These are phyloP conservation scores for Intellagama lesueurii DNA, from an alignment of 2,797 vertebrate genomes.

Conservation along the genomic window DNA sequence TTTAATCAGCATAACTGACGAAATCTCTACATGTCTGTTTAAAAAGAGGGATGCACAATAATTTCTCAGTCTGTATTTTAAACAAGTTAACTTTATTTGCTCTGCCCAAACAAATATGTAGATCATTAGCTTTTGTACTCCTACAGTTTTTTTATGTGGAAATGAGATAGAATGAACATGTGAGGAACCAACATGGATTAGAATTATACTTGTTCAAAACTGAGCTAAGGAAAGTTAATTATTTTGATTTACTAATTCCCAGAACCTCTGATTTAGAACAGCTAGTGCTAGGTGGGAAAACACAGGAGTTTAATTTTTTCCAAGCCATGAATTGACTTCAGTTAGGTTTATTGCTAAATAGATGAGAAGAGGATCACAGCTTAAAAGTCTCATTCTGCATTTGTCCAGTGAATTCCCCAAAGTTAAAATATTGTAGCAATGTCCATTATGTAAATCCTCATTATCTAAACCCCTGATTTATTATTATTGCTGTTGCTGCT, in stretches of 20 bases:
- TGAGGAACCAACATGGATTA: neutral
- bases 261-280: too few relatives aligned
- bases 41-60: neutral
- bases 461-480: neutral
- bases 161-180: neutral
- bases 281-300: too few relatives aligned
- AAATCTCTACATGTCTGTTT: neutral
- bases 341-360: neutral
- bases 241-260: too few relatives aligned
- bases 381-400: too few relatives aligned
- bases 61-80: neutral
- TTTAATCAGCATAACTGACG: neutral
- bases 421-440: neutral
- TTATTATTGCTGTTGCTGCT: neutral
- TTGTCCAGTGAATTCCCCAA: neutral
- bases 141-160: neutral
- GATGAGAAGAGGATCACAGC: neutral
- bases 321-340: neutral
- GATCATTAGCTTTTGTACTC: neutral
- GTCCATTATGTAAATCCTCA: neutral
- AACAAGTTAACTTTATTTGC: neutral
- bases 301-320: too few relatives aligned
- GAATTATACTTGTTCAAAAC: too few relatives aligned
- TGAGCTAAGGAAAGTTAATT: too few relatives aligned
- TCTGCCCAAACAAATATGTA: neutral